Percentiles rank a stretch among this genome's conserved stretches.
These are phyloP conservation scores for Argyresthia goedartella DNA, from an alignment of 2,888 invertebrate genomes.

Conservation along the genomic window DNA sequence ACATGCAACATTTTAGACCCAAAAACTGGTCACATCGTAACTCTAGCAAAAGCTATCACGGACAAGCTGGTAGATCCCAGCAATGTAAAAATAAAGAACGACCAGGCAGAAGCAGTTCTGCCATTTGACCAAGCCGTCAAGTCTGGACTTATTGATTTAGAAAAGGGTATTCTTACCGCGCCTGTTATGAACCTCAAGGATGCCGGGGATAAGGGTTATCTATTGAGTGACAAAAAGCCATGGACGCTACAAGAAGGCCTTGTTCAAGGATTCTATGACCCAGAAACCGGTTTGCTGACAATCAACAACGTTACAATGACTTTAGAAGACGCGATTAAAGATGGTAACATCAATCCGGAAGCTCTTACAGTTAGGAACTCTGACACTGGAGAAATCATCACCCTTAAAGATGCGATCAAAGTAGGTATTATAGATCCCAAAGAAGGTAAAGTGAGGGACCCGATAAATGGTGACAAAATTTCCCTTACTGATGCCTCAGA, in stretches of 20 bases:
- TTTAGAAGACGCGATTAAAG: constrained; percentile 79
- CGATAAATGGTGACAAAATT: constrained; percentile 78
- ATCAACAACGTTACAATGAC: constrained; percentile 79
- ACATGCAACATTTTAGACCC: constrained; percentile 84
- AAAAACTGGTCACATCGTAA: constrained; percentile 78
- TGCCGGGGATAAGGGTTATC: constrained; percentile 84
- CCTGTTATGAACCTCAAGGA: constrained; percentile 82
- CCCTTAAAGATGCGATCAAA: constrained; percentile 83
- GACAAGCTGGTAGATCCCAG: constrained; percentile 79
- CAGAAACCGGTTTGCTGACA: constrained; percentile 78
- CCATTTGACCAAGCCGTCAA: constrained; percentile 79
- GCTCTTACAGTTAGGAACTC: constrained; percentile 86
- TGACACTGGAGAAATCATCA: constrained; percentile 82
- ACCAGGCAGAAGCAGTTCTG: constrained; percentile 75
- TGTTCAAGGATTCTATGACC: constrained; percentile 83
- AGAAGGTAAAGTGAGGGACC: constrained; percentile 84
- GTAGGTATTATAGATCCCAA: constrained; percentile 83
- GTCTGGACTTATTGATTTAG: constrained; percentile 77
- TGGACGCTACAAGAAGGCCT: constrained; percentile 87
- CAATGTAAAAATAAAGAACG: constrained; percentile 80
- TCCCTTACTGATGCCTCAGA: constrained; percentile 88
- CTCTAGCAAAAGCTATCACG: constrained; percentile 81
- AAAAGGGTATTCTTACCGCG: constrained; percentile 76
- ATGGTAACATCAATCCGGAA: constrained; percentile 81
- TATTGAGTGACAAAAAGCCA: constrained; percentile 83